A percentile compares a stretch with the other conserved stretches of the same genome.
phyloP scores from a whole-genome alignment of 2,113 vertebrate species.

The Sylvietta virens region DNA sequence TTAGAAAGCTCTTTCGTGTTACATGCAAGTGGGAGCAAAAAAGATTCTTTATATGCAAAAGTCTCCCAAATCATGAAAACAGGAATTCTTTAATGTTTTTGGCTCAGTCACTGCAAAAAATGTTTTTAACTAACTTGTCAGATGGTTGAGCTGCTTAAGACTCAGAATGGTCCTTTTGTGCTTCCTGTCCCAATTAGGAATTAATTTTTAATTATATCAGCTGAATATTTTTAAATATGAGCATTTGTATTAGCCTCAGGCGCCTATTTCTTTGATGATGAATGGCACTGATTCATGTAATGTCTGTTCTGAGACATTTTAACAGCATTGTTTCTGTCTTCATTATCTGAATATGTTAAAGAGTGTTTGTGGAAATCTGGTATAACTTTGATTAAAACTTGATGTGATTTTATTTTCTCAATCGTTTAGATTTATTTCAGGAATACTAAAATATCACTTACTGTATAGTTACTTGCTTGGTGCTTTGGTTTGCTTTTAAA shows the following conservation, averaged over 20 bases:
- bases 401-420: not conserved
- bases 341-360: not conserved
- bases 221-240: not conserved
- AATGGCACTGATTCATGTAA: not conserved
- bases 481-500: not conserved
- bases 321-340: not conserved
- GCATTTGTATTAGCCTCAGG: not conserved
- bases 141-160: conserved; percentile 46
- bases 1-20: conserved; percentile 26
- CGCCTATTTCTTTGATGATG: not conserved
- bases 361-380: not conserved
- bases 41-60: conserved; percentile 47
- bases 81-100: conserved; percentile 36
- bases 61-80: conserved; percentile 20
- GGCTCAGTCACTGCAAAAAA: conserved; percentile 25
- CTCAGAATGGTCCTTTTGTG: conserved; percentile 59
- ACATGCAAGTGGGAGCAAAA: conserved; percentile 21
- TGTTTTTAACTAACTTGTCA: conserved; percentile 57
- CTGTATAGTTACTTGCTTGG: not conserved
- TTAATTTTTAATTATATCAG: conserved; percentile 57
- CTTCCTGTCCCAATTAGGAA: conserved; percentile 55
- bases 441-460: not conserved
- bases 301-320: not conserved
- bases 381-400: not conserved
- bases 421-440: not conserved